Evolutionary conservation across 37 sponge, comb jelly and placozoan genomes (phyloP), one percentile per base, ranked within the genome.

Genomic region (Agelas oroides): DNA sequence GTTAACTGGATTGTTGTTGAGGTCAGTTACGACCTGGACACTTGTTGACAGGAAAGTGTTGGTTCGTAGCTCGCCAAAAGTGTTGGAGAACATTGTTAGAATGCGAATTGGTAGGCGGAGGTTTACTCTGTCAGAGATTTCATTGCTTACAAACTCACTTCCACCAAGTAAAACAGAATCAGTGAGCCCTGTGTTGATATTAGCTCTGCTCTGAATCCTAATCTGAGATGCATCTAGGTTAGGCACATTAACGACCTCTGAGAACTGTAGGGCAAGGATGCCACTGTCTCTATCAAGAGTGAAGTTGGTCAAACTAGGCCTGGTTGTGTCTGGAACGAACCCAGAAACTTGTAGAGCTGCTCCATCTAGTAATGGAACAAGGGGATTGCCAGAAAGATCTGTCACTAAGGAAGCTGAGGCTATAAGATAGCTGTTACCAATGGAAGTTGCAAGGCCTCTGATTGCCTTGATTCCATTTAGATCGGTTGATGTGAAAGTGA

Each of bases 271-370:
- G 17, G 74, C 21, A 18, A 92, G 71, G 33, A 84, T 70, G 24
- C 95, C 95, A 54, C 91, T 76, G 61, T 97, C 88, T 39, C 86
- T 79, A 70, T 97, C 97, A 19, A 97, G 80, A 6, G 56, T 77
- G 83, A 92, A 97, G 31, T 38, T 52, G 0, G 55, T 61, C 41
- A 97, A 64, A 58, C 41, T 27, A 17, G 95, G 95, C 34, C 85
- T 58, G 0, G 85, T 75, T n/a, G 71, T 83, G 55, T 97, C 97
- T 31, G 88, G 70, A 20, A 37, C 36, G 70, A 94, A 88, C 0
- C 28, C 16, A 5, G 81, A 24, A 0, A 77, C 92, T 41, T 70
- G 76, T 18, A 56, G 52, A 31, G 92, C 97, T 65, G 38, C 59
- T 53, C 93, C 92, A 86, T 91, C 76, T 65, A 75, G 53, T 1